Conservation (phyloP, 2,888 invertebrate species). For the Scelioninae gen. 1 region DNA sequence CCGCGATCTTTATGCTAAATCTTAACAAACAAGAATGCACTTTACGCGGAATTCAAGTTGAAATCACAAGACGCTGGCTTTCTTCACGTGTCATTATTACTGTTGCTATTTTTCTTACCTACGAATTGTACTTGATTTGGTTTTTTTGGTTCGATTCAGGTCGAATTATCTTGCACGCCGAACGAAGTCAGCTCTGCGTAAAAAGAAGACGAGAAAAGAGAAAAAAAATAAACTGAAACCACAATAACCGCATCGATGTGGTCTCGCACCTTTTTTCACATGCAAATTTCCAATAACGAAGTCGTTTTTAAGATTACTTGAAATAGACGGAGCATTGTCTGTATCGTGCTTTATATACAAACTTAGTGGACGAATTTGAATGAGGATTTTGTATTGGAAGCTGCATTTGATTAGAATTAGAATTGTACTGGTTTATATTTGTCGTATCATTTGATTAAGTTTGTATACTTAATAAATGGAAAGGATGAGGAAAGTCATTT, state of each 20-base stretch:
- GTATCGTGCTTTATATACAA: conserved; percentile 59
- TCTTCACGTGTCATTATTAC: conserved; percentile 43
- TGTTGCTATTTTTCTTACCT: conserved; percentile 46
- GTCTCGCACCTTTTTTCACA: conserved; percentile 55
- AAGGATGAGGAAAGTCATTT: not conserved
- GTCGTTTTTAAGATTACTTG: conserved; percentile 55
- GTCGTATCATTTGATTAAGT: not conserved
- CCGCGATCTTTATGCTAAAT: conserved; percentile 28
- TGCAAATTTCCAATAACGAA: conserved; percentile 54
- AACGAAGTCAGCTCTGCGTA: conserved; percentile 52
- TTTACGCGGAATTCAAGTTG: conserved; percentile 56
- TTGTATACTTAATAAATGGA: too few relatives aligned
- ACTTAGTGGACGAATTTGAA: conserved; percentile 53
- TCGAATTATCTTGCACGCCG: conserved; percentile 34
- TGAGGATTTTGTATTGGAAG: conserved; percentile 28
- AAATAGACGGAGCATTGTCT: conserved; percentile 59
- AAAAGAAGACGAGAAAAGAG: not conserved
- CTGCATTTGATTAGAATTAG: conserved; percentile 6
- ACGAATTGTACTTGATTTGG: conserved; percentile 10
- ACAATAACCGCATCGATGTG: conserved; percentile 20
- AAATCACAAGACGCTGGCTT: conserved; percentile 49
- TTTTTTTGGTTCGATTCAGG: conserved; percentile 16
- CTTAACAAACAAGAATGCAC: conserved; percentile 47
- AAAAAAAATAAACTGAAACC: conserved; percentile 5
- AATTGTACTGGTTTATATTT: not conserved